Base-by-base conservation (phyloP, 2,113 vertebrate species). In the Geococcyx californianus region DNA sequence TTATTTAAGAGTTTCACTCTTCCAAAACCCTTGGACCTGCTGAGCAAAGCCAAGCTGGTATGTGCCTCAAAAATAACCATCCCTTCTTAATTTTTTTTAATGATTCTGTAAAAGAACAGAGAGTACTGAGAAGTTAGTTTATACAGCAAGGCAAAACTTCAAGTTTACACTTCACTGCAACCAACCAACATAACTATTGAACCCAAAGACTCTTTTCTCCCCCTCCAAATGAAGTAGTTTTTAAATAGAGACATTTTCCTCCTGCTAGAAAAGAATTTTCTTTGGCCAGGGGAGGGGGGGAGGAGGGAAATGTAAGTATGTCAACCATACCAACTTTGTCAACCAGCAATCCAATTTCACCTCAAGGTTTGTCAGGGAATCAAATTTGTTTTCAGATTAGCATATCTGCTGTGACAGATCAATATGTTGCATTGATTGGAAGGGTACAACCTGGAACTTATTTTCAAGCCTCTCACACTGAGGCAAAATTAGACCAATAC, bases 341-440 rank as follows among this genome's bases (percentile, higher is more conserved):
- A 93, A 84, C 15, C 24, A 91, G 70, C 47, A 94, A 94, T 87
- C 77, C 69, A 84, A 94, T 93, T 94, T 93, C 68, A 93, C 90
- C 81, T 82, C 52, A 42, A 87, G 73, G 77, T 93, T 74, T 94
- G 77, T 84, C 81, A 93, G 74, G 33, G 44, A 93, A 89, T 82
- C 55, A 81, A 77, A 91, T 81, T 84, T 26, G 55, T 87, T 91
- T 84, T 55, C 60, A 63, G 74, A 89, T 94, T 91, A 81, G 60
- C 87, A 59, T 95, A 94, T 78, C 77, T 91, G 54, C 60, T 75
- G 73, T 81, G 47, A 93, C 34, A 91, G 56, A 95, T 96, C 93
- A 95, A 93, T 93, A 94, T 7, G 7, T 15, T 89, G 69, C 60
- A 96, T 82, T 87, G 95, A 96, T 82, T 84, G 28, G 56, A 95